phyloP scores from a whole-genome alignment of 2,797 vertebrate species.

The Poecilia wingei region DNA sequence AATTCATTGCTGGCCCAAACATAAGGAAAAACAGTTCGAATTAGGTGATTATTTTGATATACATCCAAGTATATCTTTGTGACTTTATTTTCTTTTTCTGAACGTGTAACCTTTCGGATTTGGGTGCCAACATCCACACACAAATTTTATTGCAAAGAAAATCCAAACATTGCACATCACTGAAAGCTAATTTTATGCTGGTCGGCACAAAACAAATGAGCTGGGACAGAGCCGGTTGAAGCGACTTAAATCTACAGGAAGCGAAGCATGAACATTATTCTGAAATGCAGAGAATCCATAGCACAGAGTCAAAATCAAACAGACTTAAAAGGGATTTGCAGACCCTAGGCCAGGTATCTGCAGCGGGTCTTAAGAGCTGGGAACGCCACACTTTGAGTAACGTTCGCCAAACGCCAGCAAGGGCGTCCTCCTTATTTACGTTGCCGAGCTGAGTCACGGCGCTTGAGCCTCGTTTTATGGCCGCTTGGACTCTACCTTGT shows the following conservation, averaged over 20 bases:
- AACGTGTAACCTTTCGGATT: too few relatives aligned
- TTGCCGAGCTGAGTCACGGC: slow-evolving; percentile 78
- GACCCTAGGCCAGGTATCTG: slow-evolving; percentile 81
- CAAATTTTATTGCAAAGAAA: too few relatives aligned
- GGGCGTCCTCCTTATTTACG: slow-evolving; percentile 81
- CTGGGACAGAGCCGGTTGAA: too few relatives aligned
- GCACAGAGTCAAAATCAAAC: slow-evolving; percentile 77
- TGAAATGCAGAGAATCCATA: slow-evolving; percentile 41
- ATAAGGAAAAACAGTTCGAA: too few relatives aligned
- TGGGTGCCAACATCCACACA: too few relatives aligned
- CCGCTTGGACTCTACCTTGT: slow-evolving; percentile 83
- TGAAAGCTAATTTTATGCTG: too few relatives aligned
- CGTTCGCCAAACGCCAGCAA: slow-evolving; percentile 66
- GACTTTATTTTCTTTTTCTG: too few relatives aligned
- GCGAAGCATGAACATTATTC: slow-evolving; percentile 36
- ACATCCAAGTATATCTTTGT: too few relatives aligned
- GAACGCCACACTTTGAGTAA: slow-evolving; percentile 72
- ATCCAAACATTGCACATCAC: too few relatives aligned
- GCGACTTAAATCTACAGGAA: neutral
- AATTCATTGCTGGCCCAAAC: too few relatives aligned
- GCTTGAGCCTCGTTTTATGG: slow-evolving; percentile 80
- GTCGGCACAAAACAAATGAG: too few relatives aligned
- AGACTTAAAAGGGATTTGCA: slow-evolving; percentile 66
- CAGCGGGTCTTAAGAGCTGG: slow-evolving; percentile 75
- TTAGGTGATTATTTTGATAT: too few relatives aligned